Evolutionary conservation across 2,888 invertebrate species (phyloP), one percentile per base, ranked within the genome.

Genomic region (Drosophila dives): DNA sequence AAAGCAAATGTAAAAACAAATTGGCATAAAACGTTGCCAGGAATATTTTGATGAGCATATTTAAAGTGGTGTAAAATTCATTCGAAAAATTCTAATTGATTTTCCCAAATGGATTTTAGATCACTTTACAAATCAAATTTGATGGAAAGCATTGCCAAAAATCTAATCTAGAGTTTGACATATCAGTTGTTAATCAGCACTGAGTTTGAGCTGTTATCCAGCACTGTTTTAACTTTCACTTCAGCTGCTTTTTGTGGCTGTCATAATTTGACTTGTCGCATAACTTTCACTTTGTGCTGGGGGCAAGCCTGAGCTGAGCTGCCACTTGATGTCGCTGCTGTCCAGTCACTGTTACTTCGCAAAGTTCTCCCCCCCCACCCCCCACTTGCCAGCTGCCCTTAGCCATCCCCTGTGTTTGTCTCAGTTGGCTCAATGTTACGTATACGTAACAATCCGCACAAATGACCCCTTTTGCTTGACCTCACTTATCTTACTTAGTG

Each of bases 401-500:
- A 38, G 8, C n/a, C 45, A n/a, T 12, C 36, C 45, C 48, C 33
- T 12, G 8, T 42, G 26, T 29, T 26, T 50, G 23, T 63, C 54
- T 63, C 61, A 34, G 63, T 61, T 40, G 64, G 63, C 29, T 33
- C 56, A 29, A 59, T 60, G 66, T 40, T 75, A 64, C 69, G 80
- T 75, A 75, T 75, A 73, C 66, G 73, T 79, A 76, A 71, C 80
- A 86, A 81, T 81, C 84, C 86, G 83, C 85, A 89, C 87, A 89
- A 77, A 83, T 86, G 87, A 84, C 89, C 90, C 87, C 87, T 86
- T 90, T 90, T 81, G 87, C 81, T 82, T 89, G 90, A 89, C 90
- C 88, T 89, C 90, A 90, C 88, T 89, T 90, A 89, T 90, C 87
- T 89, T 89, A 86, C 89, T 86, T 86, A 86, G 85, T 85, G 87